Conservation (phyloP, 2,113 vertebrate species). For the Cisticola juncidis region DNA sequence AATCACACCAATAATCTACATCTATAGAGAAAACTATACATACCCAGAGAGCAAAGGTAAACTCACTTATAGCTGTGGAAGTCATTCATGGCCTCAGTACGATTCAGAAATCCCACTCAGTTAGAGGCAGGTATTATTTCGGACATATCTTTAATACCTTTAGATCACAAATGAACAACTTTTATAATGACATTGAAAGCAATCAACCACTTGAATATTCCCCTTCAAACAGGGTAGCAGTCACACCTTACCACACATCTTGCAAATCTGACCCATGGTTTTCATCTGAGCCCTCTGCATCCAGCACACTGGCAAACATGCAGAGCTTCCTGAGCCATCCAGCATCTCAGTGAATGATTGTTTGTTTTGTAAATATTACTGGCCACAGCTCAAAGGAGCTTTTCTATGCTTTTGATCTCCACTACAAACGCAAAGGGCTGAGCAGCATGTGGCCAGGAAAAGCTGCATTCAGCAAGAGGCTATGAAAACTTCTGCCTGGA, state of each 20-base stretch:
- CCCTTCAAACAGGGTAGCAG: not conserved
- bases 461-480: not conserved
- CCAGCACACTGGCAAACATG: not conserved
- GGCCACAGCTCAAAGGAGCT: conserved; percentile 37
- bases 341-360: not conserved
- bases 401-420: conserved; percentile 27
- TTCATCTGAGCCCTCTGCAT: not conserved
- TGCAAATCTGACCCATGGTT: not conserved
- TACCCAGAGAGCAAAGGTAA: not conserved
- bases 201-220: not conserved
- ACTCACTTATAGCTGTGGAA: not conserved
- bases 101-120: not conserved
- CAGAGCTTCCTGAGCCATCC: not conserved
- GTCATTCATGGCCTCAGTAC: not conserved
- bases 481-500: conserved; percentile 7
- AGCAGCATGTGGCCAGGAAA: conserved; percentile 40
- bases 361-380: conserved; percentile 11
- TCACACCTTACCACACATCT: not conserved
- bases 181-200: not conserved
- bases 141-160: not conserved
- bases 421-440: not conserved
- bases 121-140: not conserved
- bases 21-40: not conserved
- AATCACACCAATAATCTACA: not conserved
- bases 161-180: not conserved